A percentile compares a stretch with the other conserved stretches of the same genome.
Conservation (phyloP, 2,888 invertebrate species). For the Bruchidius siliquastri region DNA sequence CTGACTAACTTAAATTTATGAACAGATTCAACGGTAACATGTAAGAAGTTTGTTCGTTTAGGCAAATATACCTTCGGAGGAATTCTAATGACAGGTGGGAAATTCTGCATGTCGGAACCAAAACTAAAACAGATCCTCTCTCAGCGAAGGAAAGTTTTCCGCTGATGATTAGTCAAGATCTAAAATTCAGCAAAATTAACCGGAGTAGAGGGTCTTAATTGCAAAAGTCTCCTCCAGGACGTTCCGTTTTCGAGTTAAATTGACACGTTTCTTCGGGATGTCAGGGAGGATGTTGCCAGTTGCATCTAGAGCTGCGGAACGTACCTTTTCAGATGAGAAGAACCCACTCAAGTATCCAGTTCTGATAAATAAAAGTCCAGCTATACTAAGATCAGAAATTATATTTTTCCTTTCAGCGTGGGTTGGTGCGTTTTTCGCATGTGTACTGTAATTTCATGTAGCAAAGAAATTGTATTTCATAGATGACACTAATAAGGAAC, state of each 20-base stretch:
- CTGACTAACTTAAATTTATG: not conserved
- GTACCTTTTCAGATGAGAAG: no score
- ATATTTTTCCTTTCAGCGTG: no score
- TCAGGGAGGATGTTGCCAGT: conserved; percentile 9
- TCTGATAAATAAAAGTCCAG: no score
- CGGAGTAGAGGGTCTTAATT: conserved; percentile 40
- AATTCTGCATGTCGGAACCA: not conserved
- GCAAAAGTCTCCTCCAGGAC: conserved; percentile 46
- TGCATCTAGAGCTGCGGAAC: not conserved
- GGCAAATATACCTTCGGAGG: not conserved
- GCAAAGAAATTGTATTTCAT: no score
- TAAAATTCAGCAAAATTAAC: conserved; percentile 32
- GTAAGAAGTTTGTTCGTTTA: not conserved
- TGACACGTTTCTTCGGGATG: not conserved
- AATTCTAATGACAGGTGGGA: not conserved
- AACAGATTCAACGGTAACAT: not conserved
- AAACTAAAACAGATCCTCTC: not conserved
- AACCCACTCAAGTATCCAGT: no score
- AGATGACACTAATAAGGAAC: no score
- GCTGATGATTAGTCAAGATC: conserved; percentile 9
- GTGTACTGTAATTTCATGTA: no score
- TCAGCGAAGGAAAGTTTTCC: not conserved
- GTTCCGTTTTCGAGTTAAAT: conserved; percentile 45
- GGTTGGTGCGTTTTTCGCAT: no score
- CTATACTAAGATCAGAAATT: no score